Conservation (phyloP, 2,113 vertebrate species). For the Parotia lawesii region DNA sequence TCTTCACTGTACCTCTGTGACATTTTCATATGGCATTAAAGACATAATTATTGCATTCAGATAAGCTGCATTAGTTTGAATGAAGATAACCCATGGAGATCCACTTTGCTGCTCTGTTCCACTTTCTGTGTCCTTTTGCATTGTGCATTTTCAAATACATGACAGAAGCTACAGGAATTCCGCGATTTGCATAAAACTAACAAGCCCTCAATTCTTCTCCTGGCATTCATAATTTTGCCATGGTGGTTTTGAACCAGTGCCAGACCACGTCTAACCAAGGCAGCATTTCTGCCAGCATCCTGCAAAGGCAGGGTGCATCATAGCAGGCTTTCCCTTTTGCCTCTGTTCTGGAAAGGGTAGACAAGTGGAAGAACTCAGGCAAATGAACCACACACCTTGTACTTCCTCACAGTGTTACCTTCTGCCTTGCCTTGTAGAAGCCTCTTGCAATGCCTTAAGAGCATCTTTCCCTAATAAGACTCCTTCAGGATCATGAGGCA, state of each 20-base stretch:
- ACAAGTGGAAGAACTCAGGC: not conserved
- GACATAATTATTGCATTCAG: constrained; percentile 33
- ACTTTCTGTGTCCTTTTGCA: not conserved
- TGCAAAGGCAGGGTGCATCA: not conserved
- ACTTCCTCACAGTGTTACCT: not conserved
- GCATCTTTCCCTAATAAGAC: not conserved
- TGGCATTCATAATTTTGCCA: constrained; percentile 25
- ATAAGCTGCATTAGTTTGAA: not conserved
- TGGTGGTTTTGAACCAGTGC: constrained; percentile 35
- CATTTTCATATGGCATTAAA: not conserved
- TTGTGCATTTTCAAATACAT: constrained; percentile 36
- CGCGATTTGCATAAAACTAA: constrained; percentile 44
- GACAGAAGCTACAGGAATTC: constrained; percentile 58
- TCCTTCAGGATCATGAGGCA: not conserved
- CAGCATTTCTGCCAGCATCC: not conserved
- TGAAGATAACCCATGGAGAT: constrained; percentile 31
- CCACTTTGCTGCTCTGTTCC: constrained; percentile 38
- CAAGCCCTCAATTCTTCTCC: constrained; percentile 37
- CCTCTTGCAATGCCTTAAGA: not conserved
- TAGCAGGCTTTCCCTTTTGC: not conserved
- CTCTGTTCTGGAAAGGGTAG: not conserved
- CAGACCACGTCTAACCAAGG: not conserved
- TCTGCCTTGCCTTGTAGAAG: not conserved
- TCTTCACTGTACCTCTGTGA: not conserved
- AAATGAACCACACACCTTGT: not conserved